Conservation (phyloP, 1,140 invertebrate genomes). For the Stegodyphus dumicola region DNA sequence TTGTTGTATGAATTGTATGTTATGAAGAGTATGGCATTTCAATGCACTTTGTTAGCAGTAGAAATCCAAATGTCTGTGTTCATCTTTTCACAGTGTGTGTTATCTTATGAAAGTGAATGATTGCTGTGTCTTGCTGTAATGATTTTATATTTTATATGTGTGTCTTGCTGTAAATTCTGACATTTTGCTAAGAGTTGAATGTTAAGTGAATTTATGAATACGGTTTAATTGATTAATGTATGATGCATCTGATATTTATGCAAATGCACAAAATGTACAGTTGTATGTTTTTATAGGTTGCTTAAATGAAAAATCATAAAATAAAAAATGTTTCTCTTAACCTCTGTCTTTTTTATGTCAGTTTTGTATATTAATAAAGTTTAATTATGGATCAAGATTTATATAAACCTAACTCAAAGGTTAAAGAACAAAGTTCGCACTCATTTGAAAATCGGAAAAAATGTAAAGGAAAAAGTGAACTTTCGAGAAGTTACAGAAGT, state of each 20-base stretch:
- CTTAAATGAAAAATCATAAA: neutral
- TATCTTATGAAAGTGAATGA: neutral
- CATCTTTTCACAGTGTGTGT: neutral
- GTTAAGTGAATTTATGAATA: neutral
- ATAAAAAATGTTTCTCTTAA: too few species aligned
- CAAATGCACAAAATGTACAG: slow-evolving; percentile 37
- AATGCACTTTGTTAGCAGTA: neutral
- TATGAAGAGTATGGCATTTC: neutral
- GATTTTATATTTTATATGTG: neutral
- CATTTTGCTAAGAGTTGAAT: neutral
- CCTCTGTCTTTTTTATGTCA: too few species aligned
- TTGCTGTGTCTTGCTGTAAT: neutral
- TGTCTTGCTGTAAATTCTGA: neutral
- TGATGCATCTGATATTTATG: slow-evolving; percentile 4
- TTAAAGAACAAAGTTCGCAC: too few species aligned
- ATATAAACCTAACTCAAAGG: too few species aligned
- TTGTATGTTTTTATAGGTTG: slow-evolving; percentile 47
- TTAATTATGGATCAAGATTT: too few species aligned
- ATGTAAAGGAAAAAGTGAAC: too few species aligned
- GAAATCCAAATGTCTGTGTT: neutral
- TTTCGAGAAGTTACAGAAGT: too few species aligned
- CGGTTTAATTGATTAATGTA: slow-evolving; percentile 9
- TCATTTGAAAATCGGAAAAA: too few species aligned
- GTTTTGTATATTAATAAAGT: too few species aligned
- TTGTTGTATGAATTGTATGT: neutral